These are phyloP conservation scores for Ophion costatus DNA, from an alignment of 2,888 invertebrate species.

Conservation along the genomic window DNA sequence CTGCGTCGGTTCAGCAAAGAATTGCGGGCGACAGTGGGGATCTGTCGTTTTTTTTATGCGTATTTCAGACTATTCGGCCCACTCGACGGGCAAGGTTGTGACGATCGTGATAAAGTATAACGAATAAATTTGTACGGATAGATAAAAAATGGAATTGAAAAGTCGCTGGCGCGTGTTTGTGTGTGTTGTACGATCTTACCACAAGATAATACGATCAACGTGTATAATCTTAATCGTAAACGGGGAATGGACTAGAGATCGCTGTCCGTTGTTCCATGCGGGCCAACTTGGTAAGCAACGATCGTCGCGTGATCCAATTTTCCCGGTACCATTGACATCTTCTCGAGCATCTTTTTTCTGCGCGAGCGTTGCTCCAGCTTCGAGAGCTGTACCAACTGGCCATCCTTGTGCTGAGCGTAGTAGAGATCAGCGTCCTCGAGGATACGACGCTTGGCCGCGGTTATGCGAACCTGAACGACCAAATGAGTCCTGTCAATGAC, in stretches of 20 bases:
- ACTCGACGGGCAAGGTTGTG: constrained; percentile 32
- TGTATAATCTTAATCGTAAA: constrained; percentile 30
- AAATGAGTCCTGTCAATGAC: constrained; percentile 1
- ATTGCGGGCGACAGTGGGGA: constrained; percentile 49
- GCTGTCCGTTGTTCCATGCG: constrained; percentile 64
- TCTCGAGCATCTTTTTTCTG: constrained; percentile 89
- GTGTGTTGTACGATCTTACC: constrained; percentile 39
- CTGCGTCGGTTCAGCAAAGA: constrained; percentile 48
- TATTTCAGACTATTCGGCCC: constrained; percentile 44
- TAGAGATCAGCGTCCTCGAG: constrained; percentile 93
- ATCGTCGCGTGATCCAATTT: constrained; percentile 95
- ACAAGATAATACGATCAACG: constrained; percentile 41
- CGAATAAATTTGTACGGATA: not conserved
- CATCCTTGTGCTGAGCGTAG: constrained; percentile 86
- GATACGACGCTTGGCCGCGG: constrained; percentile 92
- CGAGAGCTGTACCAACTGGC: constrained; percentile 86
- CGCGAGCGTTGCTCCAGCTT: constrained; percentile 88
- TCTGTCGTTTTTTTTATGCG: constrained; percentile 13
- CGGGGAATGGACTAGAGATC: constrained; percentile 56
- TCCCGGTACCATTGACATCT: constrained; percentile 91
- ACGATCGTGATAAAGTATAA: constrained; percentile 10
- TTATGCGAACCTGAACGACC: constrained; percentile 84
- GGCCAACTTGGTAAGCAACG: constrained; percentile 91
- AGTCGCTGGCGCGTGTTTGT: not conserved
- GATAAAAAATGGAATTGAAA: constrained; percentile 41